Evolutionary conservation across 2,113 vertebrate genomes (phyloP), one percentile per base, ranked within the genome.

Genomic region (Menura novaehollandiae): DNA sequence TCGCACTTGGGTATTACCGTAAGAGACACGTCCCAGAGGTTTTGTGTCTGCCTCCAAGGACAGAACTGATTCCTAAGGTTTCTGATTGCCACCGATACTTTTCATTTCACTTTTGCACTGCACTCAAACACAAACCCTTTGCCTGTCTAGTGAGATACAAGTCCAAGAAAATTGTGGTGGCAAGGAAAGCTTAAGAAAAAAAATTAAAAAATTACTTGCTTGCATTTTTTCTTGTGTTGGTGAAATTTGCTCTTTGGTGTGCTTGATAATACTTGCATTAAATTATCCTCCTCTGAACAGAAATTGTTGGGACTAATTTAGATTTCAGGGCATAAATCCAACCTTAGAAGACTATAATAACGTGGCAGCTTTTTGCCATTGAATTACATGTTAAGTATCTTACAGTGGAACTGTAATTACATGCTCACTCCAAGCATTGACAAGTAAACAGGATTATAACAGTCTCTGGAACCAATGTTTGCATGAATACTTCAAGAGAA

Each of bases 361-460:
- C 0, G 0, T 85, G 77, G 91, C 76, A 96, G 84, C 55, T 95
- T 35, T 93, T 91, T 96, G 84, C 86, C 91, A 85, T 93, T 87
- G 89, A 97, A 96, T 97, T 97, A 93, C 91, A 96, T 63, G 91
- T 92, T 95, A 96, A 96, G 87, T 95, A 69, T 93, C 94, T 95
- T 95, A 88, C 63, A 94, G 91, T 96, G 89, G 89, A 96, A 97
- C 89, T 89, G 66, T 97, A 97, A 97, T 97, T 96, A 96, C 89
- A 95, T 95, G 94, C 91, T 97, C 78, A 89, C 89, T 95, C 91
- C 15, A 41, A 92, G 89, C 95, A 95, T 62, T 95, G 94, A 95
- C 94, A 97, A 96, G 89, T 89, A 97, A 95, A 97, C 95, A 91
- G 94, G 94, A 96, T 93, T 97, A 95, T 95, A 93, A 95, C 86